Evolutionary conservation across 30 jellyfish, hydroid and myxozoan genomes (phyloP).

Genomic region (Turritopsis rubra): DNA sequence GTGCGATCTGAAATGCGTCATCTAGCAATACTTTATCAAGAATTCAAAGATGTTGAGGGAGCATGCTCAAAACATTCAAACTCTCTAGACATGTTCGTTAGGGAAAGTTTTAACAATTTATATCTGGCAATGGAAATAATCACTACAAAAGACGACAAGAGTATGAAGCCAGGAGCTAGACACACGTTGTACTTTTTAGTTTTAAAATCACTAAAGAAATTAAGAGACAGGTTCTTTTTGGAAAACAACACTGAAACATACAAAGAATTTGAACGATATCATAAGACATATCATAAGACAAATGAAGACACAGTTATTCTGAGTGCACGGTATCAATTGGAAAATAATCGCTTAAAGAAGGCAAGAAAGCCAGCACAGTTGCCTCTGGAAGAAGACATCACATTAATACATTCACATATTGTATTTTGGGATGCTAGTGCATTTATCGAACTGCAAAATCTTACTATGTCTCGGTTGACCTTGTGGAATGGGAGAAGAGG

Average conservation of each 20-base stretch:
- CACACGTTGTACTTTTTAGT: background rate
- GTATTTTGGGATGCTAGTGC: too few species aligned
- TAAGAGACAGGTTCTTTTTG: background rate
- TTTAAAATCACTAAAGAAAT: background rate
- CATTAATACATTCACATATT: too few species aligned
- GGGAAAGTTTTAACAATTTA: background rate
- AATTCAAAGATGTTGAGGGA: background rate
- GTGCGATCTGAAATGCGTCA: too few species aligned
- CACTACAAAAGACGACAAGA: background rate
- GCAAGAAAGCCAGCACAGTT: background rate
- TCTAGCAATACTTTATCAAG: too few species aligned
- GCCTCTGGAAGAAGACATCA: too few species aligned
- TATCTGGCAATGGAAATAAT: background rate
- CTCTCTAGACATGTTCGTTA: background rate
- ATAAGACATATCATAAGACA: background rate
- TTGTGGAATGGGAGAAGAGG: too few species aligned
- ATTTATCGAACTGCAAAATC: too few species aligned
- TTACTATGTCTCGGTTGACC: too few species aligned
- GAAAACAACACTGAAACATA: background rate
- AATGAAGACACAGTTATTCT: background rate
- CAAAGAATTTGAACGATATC: background rate
- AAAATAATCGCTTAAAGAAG: background rate
- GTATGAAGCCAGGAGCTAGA: background rate
- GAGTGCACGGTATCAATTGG: background rate
- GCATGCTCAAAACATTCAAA: background rate